Conservation (phyloP, 2,888 invertebrate species). For the Sycophila texana region DNA sequence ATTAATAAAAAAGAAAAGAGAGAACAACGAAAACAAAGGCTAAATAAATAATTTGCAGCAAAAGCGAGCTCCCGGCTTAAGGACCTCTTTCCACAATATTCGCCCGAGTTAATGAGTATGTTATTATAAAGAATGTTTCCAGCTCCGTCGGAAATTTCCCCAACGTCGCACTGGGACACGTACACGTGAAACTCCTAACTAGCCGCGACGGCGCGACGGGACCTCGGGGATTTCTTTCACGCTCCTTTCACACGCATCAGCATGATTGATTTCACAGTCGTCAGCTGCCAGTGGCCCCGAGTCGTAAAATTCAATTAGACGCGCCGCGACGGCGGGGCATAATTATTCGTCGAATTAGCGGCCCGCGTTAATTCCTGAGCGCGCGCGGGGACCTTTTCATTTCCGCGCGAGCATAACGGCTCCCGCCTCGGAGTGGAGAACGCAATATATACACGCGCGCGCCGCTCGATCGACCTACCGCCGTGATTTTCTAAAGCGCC, state of each 20-base stretch:
- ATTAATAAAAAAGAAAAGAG: too few species aligned
- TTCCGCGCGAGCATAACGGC: not conserved
- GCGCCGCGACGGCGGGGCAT: not conserved
- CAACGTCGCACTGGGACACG: too few species aligned
- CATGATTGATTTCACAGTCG: constrained; percentile 40
- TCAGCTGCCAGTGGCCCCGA: not conserved
- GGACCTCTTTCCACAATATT: too few species aligned
- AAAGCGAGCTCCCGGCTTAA: too few species aligned
- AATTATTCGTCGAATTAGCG: constrained; percentile 40
- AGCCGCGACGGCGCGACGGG: not conserved
- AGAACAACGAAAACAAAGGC: too few species aligned
- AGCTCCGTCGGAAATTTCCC: too few species aligned
- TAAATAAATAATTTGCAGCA: too few species aligned
- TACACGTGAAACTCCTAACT: not conserved
- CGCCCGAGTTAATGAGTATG: too few species aligned
- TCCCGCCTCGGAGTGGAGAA: not conserved
- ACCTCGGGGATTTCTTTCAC: constrained; percentile 9
- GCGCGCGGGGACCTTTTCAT: constrained; percentile 16
- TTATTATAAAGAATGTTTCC: too few species aligned
- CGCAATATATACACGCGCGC: not conserved
- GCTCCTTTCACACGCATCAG: not conserved
- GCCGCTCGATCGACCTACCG: constrained; percentile 41
- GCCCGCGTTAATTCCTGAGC: not conserved
- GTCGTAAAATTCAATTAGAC: constrained; percentile 32
- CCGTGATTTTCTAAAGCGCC: constrained; percentile 7